phyloP scores from a whole-genome alignment of 2,113 vertebrate genomes.

The Nibea albiflora region DNA sequence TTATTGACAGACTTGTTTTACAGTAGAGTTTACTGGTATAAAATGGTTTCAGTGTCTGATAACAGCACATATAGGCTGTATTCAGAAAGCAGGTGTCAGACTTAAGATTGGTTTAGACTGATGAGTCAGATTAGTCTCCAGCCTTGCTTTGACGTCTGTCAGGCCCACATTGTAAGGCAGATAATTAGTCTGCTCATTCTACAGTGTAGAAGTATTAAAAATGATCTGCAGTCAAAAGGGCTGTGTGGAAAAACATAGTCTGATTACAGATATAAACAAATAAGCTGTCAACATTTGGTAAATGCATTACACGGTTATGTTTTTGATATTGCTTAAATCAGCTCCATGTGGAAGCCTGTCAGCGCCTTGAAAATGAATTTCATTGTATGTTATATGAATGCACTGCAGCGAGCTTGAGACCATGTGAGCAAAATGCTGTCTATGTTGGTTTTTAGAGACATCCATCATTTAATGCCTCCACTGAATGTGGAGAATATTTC shows the following conservation, averaged over 20 bases:
- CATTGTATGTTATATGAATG: not conserved
- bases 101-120: too few species aligned
- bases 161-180: too few species aligned
- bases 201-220: too few species aligned
- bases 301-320: not conserved
- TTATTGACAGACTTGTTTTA: too few species aligned
- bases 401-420: not conserved
- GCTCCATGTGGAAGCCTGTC: not conserved
- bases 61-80: too few species aligned
- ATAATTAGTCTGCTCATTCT: too few species aligned
- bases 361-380: not conserved
- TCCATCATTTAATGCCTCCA: not conserved
- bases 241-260: not conserved
- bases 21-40: too few species aligned
- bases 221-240: too few species aligned
- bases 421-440: not conserved
- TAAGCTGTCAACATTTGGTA: not conserved
- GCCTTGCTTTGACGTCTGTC: too few species aligned
- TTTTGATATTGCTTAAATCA: not conserved
- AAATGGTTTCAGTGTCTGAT: too few species aligned
- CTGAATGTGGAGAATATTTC: constrained; percentile 5
- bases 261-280: not conserved
- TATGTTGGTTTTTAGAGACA: not conserved
- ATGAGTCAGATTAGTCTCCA: too few species aligned
- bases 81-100: too few species aligned